These are phyloP conservation scores for Ceryle rudis DNA, from an alignment of 2,797 vertebrate species.

Conservation along the genomic window DNA sequence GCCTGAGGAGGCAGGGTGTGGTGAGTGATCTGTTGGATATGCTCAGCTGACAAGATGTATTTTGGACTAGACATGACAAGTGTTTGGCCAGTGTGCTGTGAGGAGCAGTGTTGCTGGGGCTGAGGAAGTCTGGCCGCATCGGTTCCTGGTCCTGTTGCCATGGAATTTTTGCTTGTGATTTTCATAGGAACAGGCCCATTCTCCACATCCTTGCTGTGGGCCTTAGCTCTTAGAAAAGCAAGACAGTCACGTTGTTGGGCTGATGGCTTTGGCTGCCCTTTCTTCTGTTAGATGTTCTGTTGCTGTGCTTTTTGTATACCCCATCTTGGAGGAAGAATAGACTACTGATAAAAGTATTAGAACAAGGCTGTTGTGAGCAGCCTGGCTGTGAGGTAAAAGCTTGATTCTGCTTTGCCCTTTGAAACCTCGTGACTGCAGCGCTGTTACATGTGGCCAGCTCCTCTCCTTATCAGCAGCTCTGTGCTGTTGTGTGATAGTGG, in stretches of 20 bases:
- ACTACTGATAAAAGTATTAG: not conserved
- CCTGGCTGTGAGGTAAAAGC: not conserved
- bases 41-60: not conserved
- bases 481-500: not conserved
- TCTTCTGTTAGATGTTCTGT: not conserved
- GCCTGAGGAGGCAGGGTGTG: not conserved
- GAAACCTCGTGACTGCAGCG: not conserved
- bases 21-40: not conserved
- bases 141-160: not conserved
- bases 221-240: not conserved
- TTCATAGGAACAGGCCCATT: rapidly evolving
- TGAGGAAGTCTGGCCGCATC: rapidly evolving
- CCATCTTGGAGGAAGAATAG: not conserved
- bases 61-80: not conserved
- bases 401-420: slow-evolving; percentile 18
- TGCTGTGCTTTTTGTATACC: not conserved
- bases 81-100: not conserved
- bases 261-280: not conserved
- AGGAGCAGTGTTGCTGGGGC: not conserved
- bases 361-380: rapidly evolving
- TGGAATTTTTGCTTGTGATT: not conserved
- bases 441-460: not conserved
- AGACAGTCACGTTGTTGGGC: rapidly evolving
- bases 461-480: not conserved
- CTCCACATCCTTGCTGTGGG: not conserved